Conservation (phyloP, 2,797 vertebrate genomes). For the Micropoecilia bifurca region DNA sequence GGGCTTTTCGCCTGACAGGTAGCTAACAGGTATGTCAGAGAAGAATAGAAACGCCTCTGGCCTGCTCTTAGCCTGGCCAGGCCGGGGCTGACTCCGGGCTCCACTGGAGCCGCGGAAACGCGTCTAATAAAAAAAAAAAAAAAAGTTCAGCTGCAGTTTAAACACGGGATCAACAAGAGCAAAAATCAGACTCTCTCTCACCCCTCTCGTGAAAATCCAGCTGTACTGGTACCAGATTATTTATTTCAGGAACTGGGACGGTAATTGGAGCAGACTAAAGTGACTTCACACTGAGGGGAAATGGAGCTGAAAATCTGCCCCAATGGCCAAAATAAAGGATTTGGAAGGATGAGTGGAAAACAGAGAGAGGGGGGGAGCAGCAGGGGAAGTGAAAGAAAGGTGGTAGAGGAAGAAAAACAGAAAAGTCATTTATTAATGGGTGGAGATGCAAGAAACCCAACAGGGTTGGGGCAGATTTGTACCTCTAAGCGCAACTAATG, state of each 20-base stretch:
- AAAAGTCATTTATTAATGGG: constrained; percentile 35
- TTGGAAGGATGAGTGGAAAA: constrained; percentile 75
- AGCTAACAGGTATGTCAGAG: constrained; percentile 47
- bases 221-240: constrained; percentile 68
- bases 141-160: constrained; percentile 66
- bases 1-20: constrained; percentile 17
- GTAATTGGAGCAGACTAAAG: constrained; percentile 75
- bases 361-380: constrained; percentile 38
- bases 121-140: constrained; percentile 55
- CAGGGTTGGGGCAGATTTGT: constrained; percentile 30
- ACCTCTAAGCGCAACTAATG: constrained; percentile 52
- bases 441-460: constrained; percentile 19
- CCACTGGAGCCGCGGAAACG: constrained; percentile 35
- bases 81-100: constrained; percentile 35
- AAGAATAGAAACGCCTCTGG: constrained; percentile 41
- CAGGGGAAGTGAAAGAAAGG: constrained; percentile 43
- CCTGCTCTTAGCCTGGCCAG: constrained; percentile 32
- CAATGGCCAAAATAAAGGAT: constrained; percentile 79
- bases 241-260: constrained; percentile 75
- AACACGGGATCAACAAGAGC: constrained; percentile 54
- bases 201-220: constrained; percentile 60
- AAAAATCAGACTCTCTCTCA: constrained; percentile 38
- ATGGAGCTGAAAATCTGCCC: constrained; percentile 79
- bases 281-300: constrained; percentile 80
- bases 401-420: constrained; percentile 49